A percentile compares a stretch with the other conserved stretches of the same genome.
Conservation (phyloP, 2,113 vertebrate species). For the Synodontis membranacea region DNA sequence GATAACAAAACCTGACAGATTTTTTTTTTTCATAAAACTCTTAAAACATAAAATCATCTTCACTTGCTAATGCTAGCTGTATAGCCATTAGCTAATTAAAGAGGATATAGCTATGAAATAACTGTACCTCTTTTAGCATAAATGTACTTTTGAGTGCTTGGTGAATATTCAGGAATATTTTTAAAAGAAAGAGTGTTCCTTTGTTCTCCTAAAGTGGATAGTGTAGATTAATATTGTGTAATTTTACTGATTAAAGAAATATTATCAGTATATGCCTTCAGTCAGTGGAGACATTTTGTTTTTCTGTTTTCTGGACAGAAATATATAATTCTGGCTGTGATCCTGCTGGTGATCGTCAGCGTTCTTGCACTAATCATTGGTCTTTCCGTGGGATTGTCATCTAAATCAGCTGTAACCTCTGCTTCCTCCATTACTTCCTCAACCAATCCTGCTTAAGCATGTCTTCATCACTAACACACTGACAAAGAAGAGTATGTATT, state of each 20-base stretch:
- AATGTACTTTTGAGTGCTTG: background rate
- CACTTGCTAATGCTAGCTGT: background rate
- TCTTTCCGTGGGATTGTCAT: constrained; percentile 81
- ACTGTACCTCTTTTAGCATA: background rate
- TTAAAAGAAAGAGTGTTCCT: background rate
- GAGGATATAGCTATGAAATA: background rate
- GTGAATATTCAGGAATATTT: background rate
- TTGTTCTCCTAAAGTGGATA: background rate
- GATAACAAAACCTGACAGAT: background rate
- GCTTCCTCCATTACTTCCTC: constrained; percentile 39
- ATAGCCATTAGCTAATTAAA: background rate
- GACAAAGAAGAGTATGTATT: constrained; percentile 13
- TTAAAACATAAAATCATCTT: background rate
- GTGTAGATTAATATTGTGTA: background rate
- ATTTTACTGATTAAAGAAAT: no score
- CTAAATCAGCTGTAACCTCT: constrained; percentile 68
- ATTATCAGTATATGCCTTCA: background rate
- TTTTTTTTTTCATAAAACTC: background rate
- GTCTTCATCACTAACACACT: constrained; percentile 54
- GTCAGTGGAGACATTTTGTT: constrained; percentile 38
- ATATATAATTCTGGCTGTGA: constrained; percentile 82
- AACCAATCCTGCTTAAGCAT: constrained; percentile 45
- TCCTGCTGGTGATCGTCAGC: constrained; percentile 78
- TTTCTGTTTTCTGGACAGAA: constrained; percentile 80
- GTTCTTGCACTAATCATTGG: constrained; percentile 86